These are phyloP conservation scores for Patella vulgata DNA, from an alignment of 1,140 invertebrate species.

Conservation along the genomic window DNA sequence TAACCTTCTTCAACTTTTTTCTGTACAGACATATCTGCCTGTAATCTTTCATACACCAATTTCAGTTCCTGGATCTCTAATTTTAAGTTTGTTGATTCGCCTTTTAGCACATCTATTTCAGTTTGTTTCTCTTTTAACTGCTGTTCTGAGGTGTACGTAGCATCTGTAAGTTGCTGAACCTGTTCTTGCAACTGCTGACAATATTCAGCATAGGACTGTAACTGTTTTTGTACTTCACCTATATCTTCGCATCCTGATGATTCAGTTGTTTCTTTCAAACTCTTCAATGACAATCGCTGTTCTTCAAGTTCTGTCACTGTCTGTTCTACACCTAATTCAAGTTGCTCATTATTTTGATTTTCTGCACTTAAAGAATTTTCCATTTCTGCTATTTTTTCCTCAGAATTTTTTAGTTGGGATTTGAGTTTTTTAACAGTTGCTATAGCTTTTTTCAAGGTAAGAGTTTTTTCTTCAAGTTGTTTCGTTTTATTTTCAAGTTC, in stretches of 20 bases:
- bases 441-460: conserved; percentile 51
- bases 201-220: conserved; percentile 40
- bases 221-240: conserved; percentile 27
- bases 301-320: conserved; percentile 19
- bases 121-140: conserved; percentile 24
- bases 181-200: conserved; percentile 46
- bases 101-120: conserved; percentile 20
- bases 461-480: conserved; percentile 45
- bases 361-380: conserved; percentile 17
- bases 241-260: conserved; percentile 1
- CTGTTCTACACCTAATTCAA: conserved; percentile 12
- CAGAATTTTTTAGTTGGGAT: conserved; percentile 43
- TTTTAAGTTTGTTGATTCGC: conserved; percentile 19
- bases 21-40: not conserved
- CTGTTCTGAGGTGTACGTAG: conserved; percentile 12
- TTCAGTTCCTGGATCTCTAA: conserved; percentile 19
- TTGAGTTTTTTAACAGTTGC: conserved; percentile 61
- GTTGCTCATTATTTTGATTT: conserved; percentile 10
- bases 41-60: not conserved
- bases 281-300: not conserved
- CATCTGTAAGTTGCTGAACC: conserved; percentile 42
- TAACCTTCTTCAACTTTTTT: not conserved
- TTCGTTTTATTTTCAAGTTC: conserved; percentile 31
- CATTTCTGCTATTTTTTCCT: conserved; percentile 18
- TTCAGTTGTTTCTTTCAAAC: not conserved